These are phyloP conservation scores for Centrocercus urophasianus DNA, from an alignment of 2,113 vertebrate species.

Conservation along the genomic window DNA sequence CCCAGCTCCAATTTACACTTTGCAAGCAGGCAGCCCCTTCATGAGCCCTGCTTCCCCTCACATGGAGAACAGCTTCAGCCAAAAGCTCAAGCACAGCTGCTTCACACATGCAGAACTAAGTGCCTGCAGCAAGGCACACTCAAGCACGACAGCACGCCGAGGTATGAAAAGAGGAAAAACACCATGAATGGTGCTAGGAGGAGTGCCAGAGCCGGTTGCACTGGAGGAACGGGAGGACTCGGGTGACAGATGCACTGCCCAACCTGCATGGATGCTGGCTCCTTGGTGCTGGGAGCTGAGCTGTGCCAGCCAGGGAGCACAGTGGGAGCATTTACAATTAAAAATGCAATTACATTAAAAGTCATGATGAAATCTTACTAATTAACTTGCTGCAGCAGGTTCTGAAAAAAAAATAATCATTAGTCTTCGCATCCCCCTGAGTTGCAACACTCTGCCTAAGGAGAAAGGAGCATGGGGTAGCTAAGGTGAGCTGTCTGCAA, in stretches of 20 bases:
- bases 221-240: background rate
- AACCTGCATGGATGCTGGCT: rapidly evolving
- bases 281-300: background rate
- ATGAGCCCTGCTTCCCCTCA: background rate
- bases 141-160: background rate
- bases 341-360: background rate
- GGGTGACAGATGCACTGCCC: background rate
- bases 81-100: background rate
- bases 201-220: rapidly evolving
- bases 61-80: background rate
- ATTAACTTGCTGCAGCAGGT: background rate
- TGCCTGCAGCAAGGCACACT: background rate
- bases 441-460: background rate
- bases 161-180: background rate
- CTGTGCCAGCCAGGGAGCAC: background rate
- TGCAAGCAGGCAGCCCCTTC: background rate
- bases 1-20: background rate
- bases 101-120: background rate
- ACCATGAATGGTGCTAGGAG: rapidly evolving
- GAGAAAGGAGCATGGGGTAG: background rate
- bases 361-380: background rate
- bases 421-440: background rate
- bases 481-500: background rate
- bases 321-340: background rate
- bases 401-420: background rate